phyloP scores from a whole-genome alignment of 2,888 invertebrate genomes.

The Eustalomyia histrio region DNA sequence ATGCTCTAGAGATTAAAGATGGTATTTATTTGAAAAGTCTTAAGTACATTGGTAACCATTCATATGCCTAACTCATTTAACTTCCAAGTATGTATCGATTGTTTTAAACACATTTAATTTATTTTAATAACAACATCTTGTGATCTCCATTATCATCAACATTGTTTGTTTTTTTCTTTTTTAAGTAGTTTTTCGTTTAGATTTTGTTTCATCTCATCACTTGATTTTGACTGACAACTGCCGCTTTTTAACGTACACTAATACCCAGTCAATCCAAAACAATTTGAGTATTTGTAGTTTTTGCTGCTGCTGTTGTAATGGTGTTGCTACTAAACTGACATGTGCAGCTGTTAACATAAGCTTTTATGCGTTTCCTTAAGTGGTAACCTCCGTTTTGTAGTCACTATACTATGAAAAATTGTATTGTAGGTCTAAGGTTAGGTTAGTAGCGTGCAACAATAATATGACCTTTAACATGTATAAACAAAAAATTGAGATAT shows the following conservation, averaged over 20 bases:
- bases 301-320: slow-evolving; percentile 61
- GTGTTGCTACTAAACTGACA: slow-evolving; percentile 68
- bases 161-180: slow-evolving; percentile 32
- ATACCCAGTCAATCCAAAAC: slow-evolving; percentile 42
- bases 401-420: background rate
- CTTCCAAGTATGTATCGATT: background rate
- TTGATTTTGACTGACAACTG: slow-evolving; percentile 78
- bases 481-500: no score
- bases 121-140: background rate
- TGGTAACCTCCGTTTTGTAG: slow-evolving; percentile 51
- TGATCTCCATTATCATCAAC: slow-evolving; percentile 46
- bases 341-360: slow-evolving; percentile 75
- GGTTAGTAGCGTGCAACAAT: no score
- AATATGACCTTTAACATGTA: slow-evolving; percentile 12
- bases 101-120: background rate
- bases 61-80: background rate
- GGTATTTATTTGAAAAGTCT: no score
- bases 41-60: no score
- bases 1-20: no score
- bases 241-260: slow-evolving; percentile 68
- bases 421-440: no score
- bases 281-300: slow-evolving; percentile 43
- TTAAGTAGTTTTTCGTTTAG: slow-evolving; percentile 27
- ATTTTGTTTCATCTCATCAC: slow-evolving; percentile 67
- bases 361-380: slow-evolving; percentile 71